Base-by-base conservation (phyloP, 2,113 vertebrate genomes). In the Rhineura floridana region DNA sequence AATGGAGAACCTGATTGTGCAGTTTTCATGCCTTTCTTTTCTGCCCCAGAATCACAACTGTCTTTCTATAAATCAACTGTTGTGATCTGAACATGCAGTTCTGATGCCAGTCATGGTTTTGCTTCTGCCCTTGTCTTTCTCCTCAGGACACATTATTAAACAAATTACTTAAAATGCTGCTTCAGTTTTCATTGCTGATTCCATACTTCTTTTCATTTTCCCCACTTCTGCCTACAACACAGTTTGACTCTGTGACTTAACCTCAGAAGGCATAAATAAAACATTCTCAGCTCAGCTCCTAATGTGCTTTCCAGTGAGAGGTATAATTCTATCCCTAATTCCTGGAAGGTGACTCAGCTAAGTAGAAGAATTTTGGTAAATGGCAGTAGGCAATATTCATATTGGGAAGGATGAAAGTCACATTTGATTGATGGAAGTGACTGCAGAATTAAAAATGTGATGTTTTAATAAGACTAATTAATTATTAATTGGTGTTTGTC, bases 251-350 rank as follows among this genome's bases (percentile, higher is more conserved):
- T 36, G 52, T 75, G 33, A 72, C 36, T 81, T 48, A 76, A 88
- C 44, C 73, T 83, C 59, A 65, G 62, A 63, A 76, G 70, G 15
- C 44, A 83, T 88, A 83, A 88, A 88, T 88, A 75, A 88, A 83
- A 30, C 59, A 88, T 39, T 52, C 23, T 30, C 25, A 39, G 67
- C 85, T 70, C n/a, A 69, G 59, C 36, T 80, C 6, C 62, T 87
- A 65, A 77, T 63, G 76, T 87, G 76, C n/a, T 87, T 83, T 88
- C 70, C 81, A 83, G 46, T 67, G 59, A 65, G 81, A 77, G 81
- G 46, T 11, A 52, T 30, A 48, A 4, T 11, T 36, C n/a, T 84
- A 28, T 67, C 33, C 36, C 46, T 30, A 65, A 55, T 65, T 42
- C 46, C 42, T 83, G 42, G 80, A 63, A 30, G 3, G 15, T 55